Conservation (phyloP, 2,113 vertebrate genomes). For the Vombatus ursinus region DNA sequence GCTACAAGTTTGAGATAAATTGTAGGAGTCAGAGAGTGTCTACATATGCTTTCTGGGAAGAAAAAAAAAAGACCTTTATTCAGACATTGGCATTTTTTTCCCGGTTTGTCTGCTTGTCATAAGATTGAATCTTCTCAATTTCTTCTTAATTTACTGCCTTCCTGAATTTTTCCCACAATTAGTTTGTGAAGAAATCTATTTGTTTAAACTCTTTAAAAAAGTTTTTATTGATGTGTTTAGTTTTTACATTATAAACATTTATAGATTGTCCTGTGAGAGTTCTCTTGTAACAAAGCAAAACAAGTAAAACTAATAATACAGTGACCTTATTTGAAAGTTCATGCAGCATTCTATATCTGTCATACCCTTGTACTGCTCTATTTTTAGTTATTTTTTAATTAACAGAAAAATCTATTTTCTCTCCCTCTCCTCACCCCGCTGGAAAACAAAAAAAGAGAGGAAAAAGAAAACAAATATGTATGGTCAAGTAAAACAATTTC, state of each 20-base stretch:
- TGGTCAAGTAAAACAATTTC: background rate
- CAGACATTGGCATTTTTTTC: constrained; percentile 49
- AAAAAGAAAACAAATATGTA: background rate
- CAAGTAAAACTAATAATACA: background rate
- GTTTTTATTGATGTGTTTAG: background rate
- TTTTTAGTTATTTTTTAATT: background rate
- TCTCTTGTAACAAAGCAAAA: background rate
- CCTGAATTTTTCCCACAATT: constrained; percentile 20
- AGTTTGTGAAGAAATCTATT: constrained; percentile 26
- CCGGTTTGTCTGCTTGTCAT: constrained; percentile 66
- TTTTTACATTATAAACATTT: background rate
- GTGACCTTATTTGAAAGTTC: background rate
- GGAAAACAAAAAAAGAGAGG: background rate
- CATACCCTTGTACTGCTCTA: background rate
- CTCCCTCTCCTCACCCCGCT: background rate
- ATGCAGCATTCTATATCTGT: background rate
- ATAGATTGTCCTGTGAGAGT: background rate
- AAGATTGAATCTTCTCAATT: constrained; percentile 70
- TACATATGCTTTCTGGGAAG: constrained; percentile 65
- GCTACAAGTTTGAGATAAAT: constrained; percentile 67
- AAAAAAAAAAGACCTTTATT: constrained; percentile 72
- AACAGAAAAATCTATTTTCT: background rate
- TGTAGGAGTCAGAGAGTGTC: constrained; percentile 65
- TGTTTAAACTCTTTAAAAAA: background rate
- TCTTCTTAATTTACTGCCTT: constrained; percentile 74